phyloP scores from a whole-genome alignment of 2,113 vertebrate genomes.

The Crotalus tigris region DNA sequence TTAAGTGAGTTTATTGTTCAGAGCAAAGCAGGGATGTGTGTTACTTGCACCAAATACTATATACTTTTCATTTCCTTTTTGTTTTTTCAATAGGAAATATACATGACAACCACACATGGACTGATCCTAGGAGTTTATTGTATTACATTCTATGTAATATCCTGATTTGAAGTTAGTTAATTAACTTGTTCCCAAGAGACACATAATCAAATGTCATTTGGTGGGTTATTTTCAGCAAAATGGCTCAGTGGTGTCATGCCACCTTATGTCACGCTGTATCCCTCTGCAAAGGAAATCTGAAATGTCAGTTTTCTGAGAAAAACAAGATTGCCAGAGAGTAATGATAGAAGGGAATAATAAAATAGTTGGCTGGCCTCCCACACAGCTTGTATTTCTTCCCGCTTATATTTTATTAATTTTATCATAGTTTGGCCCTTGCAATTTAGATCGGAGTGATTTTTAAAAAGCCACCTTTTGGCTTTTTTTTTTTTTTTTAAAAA shows the following conservation, averaged over 20 bases:
- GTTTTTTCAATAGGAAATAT: neutral
- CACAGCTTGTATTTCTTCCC: too few species aligned
- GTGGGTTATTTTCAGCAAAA: neutral
- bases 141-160: neutral
- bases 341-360: neutral
- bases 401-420: neutral
- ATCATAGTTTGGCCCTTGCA: neutral
- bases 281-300: neutral
- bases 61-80: neutral
- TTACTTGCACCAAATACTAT: neutral
- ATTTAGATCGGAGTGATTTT: neutral
- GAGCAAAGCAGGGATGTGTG: neutral
- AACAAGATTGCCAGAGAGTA: neutral
- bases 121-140: neutral
- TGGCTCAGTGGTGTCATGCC: neutral
- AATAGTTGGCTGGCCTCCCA: neutral
- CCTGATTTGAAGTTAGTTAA: neutral
- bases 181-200: neutral
- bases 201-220: neutral
- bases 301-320: constrained; percentile 6
- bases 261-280: neutral
- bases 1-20: neutral
- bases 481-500: neutral
- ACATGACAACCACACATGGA: neutral
- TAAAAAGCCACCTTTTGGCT: neutral